phyloP scores from a whole-genome alignment of 2,113 vertebrate genomes.

The Aegithalos caudatus region DNA sequence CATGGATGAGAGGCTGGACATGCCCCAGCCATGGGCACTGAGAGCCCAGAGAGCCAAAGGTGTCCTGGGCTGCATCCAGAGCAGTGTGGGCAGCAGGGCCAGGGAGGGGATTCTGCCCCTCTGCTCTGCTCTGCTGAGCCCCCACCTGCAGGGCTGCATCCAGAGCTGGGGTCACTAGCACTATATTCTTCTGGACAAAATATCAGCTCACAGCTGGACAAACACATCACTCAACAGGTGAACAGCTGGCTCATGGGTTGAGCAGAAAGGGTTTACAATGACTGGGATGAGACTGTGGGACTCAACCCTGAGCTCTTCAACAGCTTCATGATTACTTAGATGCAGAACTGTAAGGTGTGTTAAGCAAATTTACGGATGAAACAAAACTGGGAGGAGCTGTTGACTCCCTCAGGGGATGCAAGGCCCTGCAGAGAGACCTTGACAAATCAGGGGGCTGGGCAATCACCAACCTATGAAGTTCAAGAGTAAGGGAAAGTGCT shows the following conservation, averaged over 20 bases:
- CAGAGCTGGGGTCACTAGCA: background rate
- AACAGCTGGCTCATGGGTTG: background rate
- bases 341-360: background rate
- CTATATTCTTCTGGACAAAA: background rate
- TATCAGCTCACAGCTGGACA: background rate
- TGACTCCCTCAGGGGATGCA: no score
- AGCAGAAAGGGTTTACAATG: background rate
- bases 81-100: accelerated
- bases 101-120: background rate
- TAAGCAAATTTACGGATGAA: background rate
- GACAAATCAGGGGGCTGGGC: background rate
- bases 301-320: background rate
- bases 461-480: background rate
- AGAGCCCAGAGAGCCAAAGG: accelerated
- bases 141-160: background rate
- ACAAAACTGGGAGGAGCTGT: background rate
- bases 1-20: background rate
- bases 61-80: background rate
- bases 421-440: background rate
- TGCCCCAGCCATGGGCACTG: background rate
- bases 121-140: background rate
- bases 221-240: accelerated
- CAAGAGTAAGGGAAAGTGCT: no score
- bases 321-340: background rate
- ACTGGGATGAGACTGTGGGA: background rate